These are phyloP conservation scores for Drosophila azteca DNA, from an alignment of 1,140 invertebrate genomes.

Conservation along the genomic window DNA sequence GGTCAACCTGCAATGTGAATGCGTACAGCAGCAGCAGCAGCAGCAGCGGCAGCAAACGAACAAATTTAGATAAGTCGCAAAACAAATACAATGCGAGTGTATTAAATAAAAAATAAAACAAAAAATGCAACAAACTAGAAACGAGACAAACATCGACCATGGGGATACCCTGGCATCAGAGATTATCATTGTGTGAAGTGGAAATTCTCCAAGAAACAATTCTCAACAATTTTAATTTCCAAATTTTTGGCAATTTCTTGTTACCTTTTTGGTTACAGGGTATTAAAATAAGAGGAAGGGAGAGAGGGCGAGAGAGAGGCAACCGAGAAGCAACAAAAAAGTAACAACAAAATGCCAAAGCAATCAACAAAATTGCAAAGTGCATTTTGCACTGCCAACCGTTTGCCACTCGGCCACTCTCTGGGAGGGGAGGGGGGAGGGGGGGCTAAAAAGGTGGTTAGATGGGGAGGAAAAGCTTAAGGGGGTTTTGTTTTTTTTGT, in stretches of 20 bases:
- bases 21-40: slow-evolving; percentile 51
- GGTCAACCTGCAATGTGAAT: slow-evolving; percentile 75
- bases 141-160: too few relatives aligned
- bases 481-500: slow-evolving; percentile 14
- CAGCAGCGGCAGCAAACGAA: slow-evolving; percentile 23
- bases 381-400: slow-evolving; percentile 78
- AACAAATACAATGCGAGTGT: slow-evolving; percentile 52
- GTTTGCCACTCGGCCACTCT: slow-evolving; percentile 70
- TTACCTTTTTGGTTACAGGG: too few relatives aligned
- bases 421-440: slow-evolving; percentile 12
- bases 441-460: neutral
- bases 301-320: neutral
- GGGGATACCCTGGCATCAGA: too few relatives aligned
- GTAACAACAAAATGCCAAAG: slow-evolving; percentile 78
- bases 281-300: slow-evolving; percentile 5
- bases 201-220: too few relatives aligned
- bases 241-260: too few relatives aligned
- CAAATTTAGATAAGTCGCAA: slow-evolving; percentile 72
- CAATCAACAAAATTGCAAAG: slow-evolving; percentile 81
- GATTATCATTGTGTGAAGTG: too few relatives aligned
- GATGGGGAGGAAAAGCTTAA: neutral
- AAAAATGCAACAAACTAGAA: slow-evolving; percentile 19
- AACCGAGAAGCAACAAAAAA: slow-evolving; percentile 15
- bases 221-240: too few relatives aligned
- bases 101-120: slow-evolving; percentile 34